These are phyloP conservation scores for Neomonachus schauinslandi DNA, from an alignment of 2,113 vertebrate species.

Conservation along the genomic window DNA sequence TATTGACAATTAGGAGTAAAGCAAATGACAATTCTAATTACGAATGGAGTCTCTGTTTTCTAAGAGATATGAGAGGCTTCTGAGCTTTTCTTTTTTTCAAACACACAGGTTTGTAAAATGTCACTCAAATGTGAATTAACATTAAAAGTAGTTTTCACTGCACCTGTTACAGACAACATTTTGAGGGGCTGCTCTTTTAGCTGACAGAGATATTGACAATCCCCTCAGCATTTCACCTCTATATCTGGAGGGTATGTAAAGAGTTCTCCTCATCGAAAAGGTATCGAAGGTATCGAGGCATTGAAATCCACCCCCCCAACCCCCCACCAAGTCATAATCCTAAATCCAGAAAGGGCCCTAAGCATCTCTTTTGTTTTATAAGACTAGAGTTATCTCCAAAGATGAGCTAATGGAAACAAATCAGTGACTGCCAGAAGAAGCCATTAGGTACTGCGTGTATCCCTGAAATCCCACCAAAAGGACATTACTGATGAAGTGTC, in stretches of 20 bases:
- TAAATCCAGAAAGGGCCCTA: neutral
- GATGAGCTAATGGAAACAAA: neutral
- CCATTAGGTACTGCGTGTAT: fast-evolving
- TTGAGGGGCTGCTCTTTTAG: conserved; percentile 34
- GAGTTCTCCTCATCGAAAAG: neutral
- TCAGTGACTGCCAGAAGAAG: neutral
- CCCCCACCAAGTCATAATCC: neutral
- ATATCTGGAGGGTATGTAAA: neutral
- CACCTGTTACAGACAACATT: conserved; percentile 62
- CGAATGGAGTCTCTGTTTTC: conserved; percentile 57
- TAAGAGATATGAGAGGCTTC: neutral
- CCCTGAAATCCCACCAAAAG: neutral
- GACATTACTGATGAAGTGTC: neutral
- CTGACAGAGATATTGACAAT: conserved; percentile 33
- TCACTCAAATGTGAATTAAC: conserved; percentile 68
- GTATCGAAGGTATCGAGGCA: neutral
- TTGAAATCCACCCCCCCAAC: neutral
- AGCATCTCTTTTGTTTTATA: neutral
- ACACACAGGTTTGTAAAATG: conserved; percentile 63
- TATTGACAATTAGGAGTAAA: conserved; percentile 12
- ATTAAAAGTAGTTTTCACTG: neutral
- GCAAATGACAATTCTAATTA: conserved; percentile 64
- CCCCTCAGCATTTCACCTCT: neutral
- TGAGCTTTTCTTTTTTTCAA: neutral
- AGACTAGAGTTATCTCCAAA: neutral